Percentiles rank a stretch among this genome's conserved stretches.
Evolutionary conservation across 2,888 invertebrate species (phyloP).

Genomic region (Cremastobaeus sp.): DNA sequence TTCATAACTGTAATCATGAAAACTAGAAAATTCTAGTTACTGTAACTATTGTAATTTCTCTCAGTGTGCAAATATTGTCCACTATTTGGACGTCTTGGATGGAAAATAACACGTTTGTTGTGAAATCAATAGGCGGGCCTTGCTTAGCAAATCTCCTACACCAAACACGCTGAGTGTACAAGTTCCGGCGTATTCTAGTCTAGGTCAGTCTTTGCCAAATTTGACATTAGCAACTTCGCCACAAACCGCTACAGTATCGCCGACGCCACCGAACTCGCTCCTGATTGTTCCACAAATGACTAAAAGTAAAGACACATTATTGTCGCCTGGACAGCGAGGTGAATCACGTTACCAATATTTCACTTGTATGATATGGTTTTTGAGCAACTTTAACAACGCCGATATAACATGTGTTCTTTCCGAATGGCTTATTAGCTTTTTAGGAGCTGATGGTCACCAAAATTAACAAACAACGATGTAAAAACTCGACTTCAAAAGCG

Average conservation of each 20-base stretch:
- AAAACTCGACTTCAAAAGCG: too few species aligned
- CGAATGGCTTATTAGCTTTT: too few species aligned
- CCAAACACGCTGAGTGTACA: slow-evolving; percentile 88
- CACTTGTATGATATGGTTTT: slow-evolving; percentile 49
- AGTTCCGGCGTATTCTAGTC: slow-evolving; percentile 81
- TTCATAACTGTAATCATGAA: too few species aligned
- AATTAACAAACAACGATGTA: too few species aligned
- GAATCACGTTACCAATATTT: slow-evolving; percentile 63
- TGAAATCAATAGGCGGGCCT: slow-evolving; percentile 71
- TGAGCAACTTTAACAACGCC: slow-evolving; percentile 19
- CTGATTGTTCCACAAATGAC: slow-evolving; percentile 78
- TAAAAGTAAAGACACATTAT: slow-evolving; percentile 77
- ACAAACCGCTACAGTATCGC: slow-evolving; percentile 76
- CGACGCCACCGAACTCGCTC: slow-evolving; percentile 77
- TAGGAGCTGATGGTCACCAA: too few species aligned
- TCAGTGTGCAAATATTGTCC: too few species aligned
- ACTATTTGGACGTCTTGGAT: too few species aligned
- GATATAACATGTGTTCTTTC: slow-evolving; percentile 20
- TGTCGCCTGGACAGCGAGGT: slow-evolving; percentile 78
- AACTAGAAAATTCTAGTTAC: too few species aligned
- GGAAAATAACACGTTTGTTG: neutral
- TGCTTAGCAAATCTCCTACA: slow-evolving; percentile 79
- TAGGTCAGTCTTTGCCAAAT: slow-evolving; percentile 91
- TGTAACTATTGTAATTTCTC: too few species aligned
- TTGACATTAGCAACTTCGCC: slow-evolving; percentile 80